Evolutionary conservation across 1,140 invertebrate species (phyloP).

Genomic region (Drosophila sp.): DNA sequence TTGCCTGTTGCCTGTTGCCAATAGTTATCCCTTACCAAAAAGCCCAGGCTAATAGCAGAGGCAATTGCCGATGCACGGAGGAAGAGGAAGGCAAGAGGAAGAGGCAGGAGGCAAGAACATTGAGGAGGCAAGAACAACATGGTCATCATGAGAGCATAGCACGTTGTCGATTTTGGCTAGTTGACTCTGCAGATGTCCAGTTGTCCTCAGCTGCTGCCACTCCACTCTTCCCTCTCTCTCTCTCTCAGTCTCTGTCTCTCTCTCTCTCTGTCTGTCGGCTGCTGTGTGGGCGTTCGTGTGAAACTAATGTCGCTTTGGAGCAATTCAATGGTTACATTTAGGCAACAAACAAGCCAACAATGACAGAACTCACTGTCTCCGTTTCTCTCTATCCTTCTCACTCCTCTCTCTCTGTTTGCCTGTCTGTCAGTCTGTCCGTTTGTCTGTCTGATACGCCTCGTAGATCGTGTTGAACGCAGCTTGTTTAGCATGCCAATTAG

Average conservation of each 20-base stretch:
- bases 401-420: constrained; percentile 1
- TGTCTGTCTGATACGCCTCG: constrained; percentile 66
- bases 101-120: constrained; percentile 8
- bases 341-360: constrained; percentile 64
- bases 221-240: background rate
- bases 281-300: constrained; percentile 77
- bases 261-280: background rate
- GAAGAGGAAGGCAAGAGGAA: background rate
- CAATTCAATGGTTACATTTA: constrained; percentile 60
- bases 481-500: constrained; percentile 83
- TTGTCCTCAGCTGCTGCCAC: constrained; percentile 23
- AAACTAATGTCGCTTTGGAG: constrained; percentile 66
- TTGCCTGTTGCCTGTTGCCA: constrained; percentile 3
- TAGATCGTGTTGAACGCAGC: constrained; percentile 83
- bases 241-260: background rate
- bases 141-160: constrained; percentile 56
- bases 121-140: constrained; percentile 48
- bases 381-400: background rate
- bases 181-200: constrained; percentile 7
- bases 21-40: background rate
- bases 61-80: background rate
- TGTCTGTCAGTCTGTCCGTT: constrained; percentile 33
- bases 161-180: constrained; percentile 21
- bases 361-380: constrained; percentile 44
- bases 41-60: constrained; percentile 38